phyloP scores from a whole-genome alignment of 1,140 invertebrate species.

The Eumaeus atala region DNA sequence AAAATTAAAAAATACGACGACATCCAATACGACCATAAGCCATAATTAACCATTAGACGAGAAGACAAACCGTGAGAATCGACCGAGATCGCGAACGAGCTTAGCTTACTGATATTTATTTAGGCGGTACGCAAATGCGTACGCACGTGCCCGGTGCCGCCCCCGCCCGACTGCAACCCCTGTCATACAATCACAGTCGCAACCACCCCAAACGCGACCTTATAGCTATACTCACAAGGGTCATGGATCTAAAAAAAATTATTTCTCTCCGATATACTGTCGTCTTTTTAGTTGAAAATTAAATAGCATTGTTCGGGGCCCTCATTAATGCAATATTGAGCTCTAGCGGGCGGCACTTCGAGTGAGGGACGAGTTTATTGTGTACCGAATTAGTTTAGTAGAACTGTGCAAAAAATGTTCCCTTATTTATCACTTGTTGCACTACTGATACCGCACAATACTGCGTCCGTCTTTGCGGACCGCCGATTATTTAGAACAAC shows the following conservation, averaged over 20 bases:
- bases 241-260: slow-evolving; percentile 12
- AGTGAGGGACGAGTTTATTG: slow-evolving; percentile 48
- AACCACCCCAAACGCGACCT: slow-evolving; percentile 30
- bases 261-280: slow-evolving; percentile 33
- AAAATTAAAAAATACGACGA: not conserved
- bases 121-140: slow-evolving; percentile 66
- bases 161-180: slow-evolving; percentile 42
- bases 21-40: slow-evolving; percentile 3
- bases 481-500: too few relatives aligned
- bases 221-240: slow-evolving; percentile 25
- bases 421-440: too few relatives aligned
- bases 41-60: slow-evolving; percentile 11
- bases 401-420: not conserved
- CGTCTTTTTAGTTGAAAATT: slow-evolving; percentile 65
- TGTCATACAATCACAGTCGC: slow-evolving; percentile 33
- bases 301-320: slow-evolving; percentile 65
- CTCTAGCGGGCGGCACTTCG: slow-evolving; percentile 37
- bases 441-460: too few relatives aligned
- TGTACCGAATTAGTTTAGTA: slow-evolving; percentile 62
- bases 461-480: too few relatives aligned
- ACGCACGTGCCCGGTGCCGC: slow-evolving; percentile 63
- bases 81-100: slow-evolving; percentile 33
- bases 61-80: slow-evolving; percentile 48
- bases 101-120: slow-evolving; percentile 57
- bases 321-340: slow-evolving; percentile 72